A percentile compares a stretch with the other conserved stretches of the same genome.
These are phyloP conservation scores for Holothuria glaberrima DNA, from an alignment of 35 echinoderm and acorn worm species.

Conservation along the genomic window DNA sequence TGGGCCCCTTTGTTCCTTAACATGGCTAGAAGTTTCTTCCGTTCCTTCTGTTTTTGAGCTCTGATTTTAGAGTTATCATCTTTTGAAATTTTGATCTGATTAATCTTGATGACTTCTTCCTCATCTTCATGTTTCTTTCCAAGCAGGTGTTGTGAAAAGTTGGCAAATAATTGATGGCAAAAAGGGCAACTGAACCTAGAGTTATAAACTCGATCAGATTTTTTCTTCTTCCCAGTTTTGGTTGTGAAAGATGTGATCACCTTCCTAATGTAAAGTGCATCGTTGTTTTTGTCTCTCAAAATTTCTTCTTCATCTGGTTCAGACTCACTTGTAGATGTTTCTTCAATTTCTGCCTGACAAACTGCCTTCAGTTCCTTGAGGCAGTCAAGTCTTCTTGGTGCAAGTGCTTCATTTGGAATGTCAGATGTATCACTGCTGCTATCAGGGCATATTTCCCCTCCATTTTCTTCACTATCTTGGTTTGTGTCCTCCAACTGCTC, in stretches of 20 bases:
- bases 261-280: neutral
- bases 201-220: conserved; percentile 7
- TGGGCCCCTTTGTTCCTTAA: conserved; percentile 22
- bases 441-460: no score
- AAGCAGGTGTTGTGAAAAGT: conserved; percentile 17
- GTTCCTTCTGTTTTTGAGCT: neutral
- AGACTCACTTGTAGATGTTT: neutral
- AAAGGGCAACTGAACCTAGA: conserved; percentile 3
- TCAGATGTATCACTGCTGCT: no score
- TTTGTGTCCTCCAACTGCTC: no score
- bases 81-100: neutral
- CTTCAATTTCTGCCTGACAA: no score
- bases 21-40: conserved; percentile 1
- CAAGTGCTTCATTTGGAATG: no score
- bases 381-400: no score
- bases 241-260: neutral
- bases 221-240: conserved; percentile 28
- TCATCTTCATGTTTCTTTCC: conserved; percentile 3
- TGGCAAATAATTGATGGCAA: neutral
- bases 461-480: no score
- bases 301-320: conserved; percentile 25
- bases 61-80: neutral
- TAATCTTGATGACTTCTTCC: neutral
- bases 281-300: neutral
- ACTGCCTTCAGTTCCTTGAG: no score